Evolutionary conservation across 1,140 invertebrate species (phyloP).

Genomic region (Venustaconcha ellipsiformis): DNA sequence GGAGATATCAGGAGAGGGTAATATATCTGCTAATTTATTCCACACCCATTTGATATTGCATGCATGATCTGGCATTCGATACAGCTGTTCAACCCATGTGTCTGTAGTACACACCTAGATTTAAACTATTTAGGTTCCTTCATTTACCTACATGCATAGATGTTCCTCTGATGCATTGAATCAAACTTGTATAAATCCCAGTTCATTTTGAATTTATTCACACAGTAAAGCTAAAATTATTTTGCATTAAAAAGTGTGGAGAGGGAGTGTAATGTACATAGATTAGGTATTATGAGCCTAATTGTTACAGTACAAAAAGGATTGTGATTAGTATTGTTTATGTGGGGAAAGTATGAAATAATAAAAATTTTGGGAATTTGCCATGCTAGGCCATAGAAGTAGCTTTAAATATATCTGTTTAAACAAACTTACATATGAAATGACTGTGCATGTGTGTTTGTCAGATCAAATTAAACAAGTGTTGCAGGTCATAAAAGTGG

Average conservation of each 20-base stretch:
- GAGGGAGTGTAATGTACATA: no score
- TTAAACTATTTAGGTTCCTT: not conserved
- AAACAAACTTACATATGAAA: not conserved
- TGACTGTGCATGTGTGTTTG: not conserved
- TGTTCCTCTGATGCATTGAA: not conserved
- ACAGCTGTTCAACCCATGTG: not conserved
- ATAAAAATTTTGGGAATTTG: no score
- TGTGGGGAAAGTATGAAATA: no score
- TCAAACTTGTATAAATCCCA: not conserved
- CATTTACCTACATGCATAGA: not conserved
- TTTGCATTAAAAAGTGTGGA: no score
- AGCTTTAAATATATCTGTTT: not conserved
- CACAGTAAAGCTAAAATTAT: no score
- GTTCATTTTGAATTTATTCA: no score
- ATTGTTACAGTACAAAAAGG: no score
- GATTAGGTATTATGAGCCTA: no score
- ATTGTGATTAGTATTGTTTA: no score
- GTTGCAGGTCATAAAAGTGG: not conserved
- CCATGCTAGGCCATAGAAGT: no score
- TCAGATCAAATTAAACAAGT: not conserved
- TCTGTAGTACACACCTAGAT: not conserved
- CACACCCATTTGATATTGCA: not conserved
- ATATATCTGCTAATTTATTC: not conserved
- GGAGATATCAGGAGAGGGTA: conserved; percentile 65
- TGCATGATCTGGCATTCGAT: not conserved